Conservation (phyloP, 2,113 vertebrate genomes). For the Lepisosteus osseus region DNA sequence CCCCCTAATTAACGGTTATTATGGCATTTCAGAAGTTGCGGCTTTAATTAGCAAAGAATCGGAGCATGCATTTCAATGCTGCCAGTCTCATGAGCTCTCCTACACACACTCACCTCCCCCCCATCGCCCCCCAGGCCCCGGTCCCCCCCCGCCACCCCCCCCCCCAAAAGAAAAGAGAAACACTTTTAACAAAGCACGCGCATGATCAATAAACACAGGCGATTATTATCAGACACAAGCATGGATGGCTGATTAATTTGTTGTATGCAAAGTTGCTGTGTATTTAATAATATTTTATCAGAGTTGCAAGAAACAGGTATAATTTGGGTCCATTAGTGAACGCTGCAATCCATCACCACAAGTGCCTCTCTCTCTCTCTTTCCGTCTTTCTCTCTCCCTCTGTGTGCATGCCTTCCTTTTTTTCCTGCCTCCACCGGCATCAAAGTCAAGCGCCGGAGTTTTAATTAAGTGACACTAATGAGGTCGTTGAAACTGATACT, state of each 20-base stretch:
- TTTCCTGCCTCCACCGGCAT: constrained; percentile 73
- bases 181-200: constrained; percentile 31
- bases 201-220: constrained; percentile 81
- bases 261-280: constrained; percentile 81
- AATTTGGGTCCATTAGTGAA: constrained; percentile 88
- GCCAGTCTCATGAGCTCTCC: constrained; percentile 36
- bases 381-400: constrained; percentile 10
- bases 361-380: constrained; percentile 59
- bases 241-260: constrained; percentile 79
- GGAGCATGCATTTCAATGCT: constrained; percentile 72
- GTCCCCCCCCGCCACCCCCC: constrained; percentile 10
- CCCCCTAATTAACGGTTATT: constrained; percentile 99
- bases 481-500: constrained; percentile 88
- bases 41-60: constrained; percentile 96
- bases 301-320: constrained; percentile 82
- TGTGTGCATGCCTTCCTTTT: background rate
- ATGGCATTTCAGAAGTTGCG: constrained; percentile 97
- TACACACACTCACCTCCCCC: constrained; percentile 22
- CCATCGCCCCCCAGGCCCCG: constrained; percentile 29
- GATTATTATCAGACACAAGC: constrained; percentile 80
- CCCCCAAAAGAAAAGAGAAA: background rate
- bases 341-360: constrained; percentile 83
- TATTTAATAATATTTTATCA: constrained; percentile 84
- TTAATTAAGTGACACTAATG: constrained; percentile 95
- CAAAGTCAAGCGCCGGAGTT: constrained; percentile 91